Conservation (phyloP, 2,797 vertebrate genomes). For the Sylvilagus floridanus region DNA sequence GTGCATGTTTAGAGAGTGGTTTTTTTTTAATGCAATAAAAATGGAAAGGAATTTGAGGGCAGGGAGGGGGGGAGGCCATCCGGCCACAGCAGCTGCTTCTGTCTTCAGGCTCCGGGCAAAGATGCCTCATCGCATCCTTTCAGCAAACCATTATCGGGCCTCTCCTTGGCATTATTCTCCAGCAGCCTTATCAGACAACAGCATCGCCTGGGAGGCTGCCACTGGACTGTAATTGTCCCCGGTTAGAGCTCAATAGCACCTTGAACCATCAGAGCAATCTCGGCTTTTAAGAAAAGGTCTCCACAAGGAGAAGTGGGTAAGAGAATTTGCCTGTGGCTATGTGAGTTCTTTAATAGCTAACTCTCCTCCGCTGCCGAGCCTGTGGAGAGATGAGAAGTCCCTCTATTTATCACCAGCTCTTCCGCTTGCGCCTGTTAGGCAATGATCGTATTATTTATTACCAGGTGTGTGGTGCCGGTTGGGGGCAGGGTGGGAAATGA, state of each 20-base stretch:
- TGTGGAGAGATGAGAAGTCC: constrained; percentile 94
- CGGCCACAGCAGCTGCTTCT: constrained; percentile 93
- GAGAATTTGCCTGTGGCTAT: constrained; percentile 97
- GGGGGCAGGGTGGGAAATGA: constrained; percentile 82
- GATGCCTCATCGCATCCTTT: constrained; percentile 96
- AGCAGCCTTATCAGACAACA: constrained; percentile 94
- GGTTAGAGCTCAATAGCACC: constrained; percentile 99
- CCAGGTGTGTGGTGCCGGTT: constrained; percentile 71
- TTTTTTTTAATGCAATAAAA: constrained; percentile 92
- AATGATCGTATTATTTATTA: constrained; percentile 92
- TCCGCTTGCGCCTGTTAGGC: constrained; percentile 94
- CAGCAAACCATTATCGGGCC: constrained; percentile 95
- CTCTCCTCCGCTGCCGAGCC: constrained; percentile 89
- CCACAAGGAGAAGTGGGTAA: constrained; percentile 89
- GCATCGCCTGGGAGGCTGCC: constrained; percentile 93
- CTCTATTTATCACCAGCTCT: constrained; percentile 94
- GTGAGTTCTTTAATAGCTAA: constrained; percentile 94
- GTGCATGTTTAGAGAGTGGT: constrained; percentile 85
- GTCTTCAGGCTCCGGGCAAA: constrained; percentile 95
- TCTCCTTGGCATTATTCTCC: constrained; percentile 93
- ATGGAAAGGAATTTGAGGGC: constrained; percentile 86
- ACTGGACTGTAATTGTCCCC: constrained; percentile 98
- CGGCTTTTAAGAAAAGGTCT: constrained; percentile 91
- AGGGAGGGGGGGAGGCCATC: constrained; percentile 86
- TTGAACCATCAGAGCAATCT: constrained; percentile 99